Conservation (phyloP, 2,797 vertebrate genomes). For the Sebastes hubbsi region DNA sequence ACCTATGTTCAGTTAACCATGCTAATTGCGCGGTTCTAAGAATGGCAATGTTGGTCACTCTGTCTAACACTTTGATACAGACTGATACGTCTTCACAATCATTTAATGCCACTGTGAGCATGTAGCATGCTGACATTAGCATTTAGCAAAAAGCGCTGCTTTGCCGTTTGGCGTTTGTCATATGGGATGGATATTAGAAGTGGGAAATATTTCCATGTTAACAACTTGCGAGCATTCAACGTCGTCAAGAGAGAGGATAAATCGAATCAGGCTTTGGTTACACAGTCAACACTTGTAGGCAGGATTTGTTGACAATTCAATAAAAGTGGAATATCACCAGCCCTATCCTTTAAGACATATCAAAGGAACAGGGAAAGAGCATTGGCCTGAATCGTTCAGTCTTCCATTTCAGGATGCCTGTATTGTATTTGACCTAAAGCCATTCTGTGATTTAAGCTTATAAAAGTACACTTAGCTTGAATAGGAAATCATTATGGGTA, state of each 20-base stretch:
- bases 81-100: neutral
- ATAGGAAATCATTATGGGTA: slow-evolving; percentile 5
- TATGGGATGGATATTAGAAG: neutral
- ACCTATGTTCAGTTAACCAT: neutral
- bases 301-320: neutral
- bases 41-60: neutral
- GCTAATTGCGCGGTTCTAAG: neutral
- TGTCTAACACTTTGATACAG: neutral
- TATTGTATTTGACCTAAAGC: neutral
- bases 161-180: neutral
- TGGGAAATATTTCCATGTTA: neutral
- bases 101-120: neutral
- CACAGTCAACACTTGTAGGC: neutral
- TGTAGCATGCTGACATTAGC: neutral
- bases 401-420: neutral
- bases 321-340: neutral
- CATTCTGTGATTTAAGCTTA: neutral
- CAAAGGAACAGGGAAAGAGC: neutral
- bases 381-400: neutral
- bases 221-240: neutral
- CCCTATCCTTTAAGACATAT: neutral
- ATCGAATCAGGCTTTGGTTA: neutral
- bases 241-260: neutral
- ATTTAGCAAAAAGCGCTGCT: neutral
- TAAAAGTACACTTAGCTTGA: neutral